phyloP scores from a whole-genome alignment of 2,888 invertebrate genomes.

The Sphaerophoria taeniata region DNA sequence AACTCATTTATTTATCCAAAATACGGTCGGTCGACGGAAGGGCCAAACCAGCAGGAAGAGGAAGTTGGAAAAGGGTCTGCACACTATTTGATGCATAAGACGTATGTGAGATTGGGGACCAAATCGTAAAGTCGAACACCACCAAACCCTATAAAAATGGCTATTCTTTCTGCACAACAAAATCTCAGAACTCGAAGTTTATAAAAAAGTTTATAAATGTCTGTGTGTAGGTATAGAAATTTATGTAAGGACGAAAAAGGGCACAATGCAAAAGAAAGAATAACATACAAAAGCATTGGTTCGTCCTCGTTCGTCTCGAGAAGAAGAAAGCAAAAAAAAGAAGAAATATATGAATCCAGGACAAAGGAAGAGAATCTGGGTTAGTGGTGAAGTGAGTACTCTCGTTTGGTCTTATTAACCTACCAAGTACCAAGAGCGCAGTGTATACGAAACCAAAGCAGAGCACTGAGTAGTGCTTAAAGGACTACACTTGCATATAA shows the following conservation, averaged over 20 bases:
- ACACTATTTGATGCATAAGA: neutral
- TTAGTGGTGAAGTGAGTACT: constrained; percentile 66
- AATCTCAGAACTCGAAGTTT: constrained; percentile 58
- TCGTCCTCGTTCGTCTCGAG: neutral
- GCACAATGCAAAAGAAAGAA: constrained; percentile 45
- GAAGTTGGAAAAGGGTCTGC: neutral
- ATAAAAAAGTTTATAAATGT: constrained; percentile 15
- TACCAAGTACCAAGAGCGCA: constrained; percentile 21
- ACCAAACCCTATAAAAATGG: constrained; percentile 43
- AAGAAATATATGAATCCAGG: constrained; percentile 32
- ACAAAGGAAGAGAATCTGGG: constrained; percentile 64
- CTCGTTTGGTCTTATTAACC: constrained; percentile 56
- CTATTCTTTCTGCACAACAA: constrained; percentile 45
- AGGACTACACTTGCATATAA: constrained; percentile 65
- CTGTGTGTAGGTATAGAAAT: constrained; percentile 4
- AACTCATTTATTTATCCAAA: constrained; percentile 67
- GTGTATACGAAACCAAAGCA: neutral
- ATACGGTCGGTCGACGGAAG: neutral
- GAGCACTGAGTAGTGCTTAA: constrained; percentile 30
- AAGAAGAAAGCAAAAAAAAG: constrained; percentile 26
- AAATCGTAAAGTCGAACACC: constrained; percentile 49
- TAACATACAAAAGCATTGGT: constrained; percentile 42
- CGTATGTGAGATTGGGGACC: constrained; percentile 27
- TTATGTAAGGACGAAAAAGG: constrained; percentile 24
- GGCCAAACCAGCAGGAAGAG: neutral